phyloP scores from a whole-genome alignment of 2,797 vertebrate species.

The Carcharodon carcharias region DNA sequence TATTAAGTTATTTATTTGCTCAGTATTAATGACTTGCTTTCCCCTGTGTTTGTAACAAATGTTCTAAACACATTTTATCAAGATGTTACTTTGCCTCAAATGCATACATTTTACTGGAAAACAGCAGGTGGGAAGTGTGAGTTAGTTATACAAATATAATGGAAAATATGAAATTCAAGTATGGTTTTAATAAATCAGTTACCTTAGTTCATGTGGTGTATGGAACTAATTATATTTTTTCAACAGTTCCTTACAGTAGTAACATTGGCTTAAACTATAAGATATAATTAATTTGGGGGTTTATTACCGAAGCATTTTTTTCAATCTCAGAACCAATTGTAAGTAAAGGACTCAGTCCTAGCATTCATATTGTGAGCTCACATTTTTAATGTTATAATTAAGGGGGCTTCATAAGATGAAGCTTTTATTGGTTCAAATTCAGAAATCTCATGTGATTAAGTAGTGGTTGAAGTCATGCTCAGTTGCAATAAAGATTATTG shows the following conservation, averaged over 20 bases:
- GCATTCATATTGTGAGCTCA: neutral
- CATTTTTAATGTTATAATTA: neutral
- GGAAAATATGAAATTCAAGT: conserved; percentile 35
- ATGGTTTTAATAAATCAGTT: conserved; percentile 33
- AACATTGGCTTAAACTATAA: neutral
- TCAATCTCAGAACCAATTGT: neutral
- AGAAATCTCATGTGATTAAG: conserved; percentile 19
- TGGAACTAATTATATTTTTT: conserved; percentile 33
- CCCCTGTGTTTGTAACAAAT: neutral
- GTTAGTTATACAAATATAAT: conserved; percentile 22
- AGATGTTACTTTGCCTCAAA: conserved; percentile 29
- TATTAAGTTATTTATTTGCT: conserved; percentile 8
- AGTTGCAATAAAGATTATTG: neutral
- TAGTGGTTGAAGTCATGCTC: neutral
- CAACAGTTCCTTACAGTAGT: neutral
- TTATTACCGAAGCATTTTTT: neutral
- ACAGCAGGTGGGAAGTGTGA: conserved; percentile 12
- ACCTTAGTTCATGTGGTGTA: conserved; percentile 18
- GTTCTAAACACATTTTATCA: neutral
- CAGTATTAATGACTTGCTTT: conserved; percentile 7
- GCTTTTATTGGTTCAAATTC: neutral
- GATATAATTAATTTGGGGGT: neutral
- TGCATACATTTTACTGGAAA: conserved; percentile 30
- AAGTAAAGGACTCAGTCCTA: neutral
- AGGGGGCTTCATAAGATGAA: neutral